phyloP scores from a whole-genome alignment of 2,113 vertebrate species.

The Rhabdomys dilectus region DNA sequence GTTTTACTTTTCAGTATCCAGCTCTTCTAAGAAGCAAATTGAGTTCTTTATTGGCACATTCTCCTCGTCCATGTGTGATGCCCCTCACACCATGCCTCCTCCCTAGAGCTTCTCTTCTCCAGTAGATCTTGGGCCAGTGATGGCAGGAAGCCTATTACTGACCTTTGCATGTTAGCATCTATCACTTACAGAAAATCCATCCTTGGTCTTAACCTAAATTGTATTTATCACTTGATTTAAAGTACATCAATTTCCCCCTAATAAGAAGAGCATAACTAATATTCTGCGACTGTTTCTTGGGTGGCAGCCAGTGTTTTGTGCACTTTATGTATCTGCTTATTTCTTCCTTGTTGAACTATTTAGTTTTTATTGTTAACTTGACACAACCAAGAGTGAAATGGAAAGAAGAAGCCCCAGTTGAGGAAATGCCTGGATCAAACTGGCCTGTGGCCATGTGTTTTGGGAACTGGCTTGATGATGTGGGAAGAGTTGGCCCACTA shows the following conservation, averaged over 20 bases:
- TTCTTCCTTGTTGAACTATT: not conserved
- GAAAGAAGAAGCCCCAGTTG: not conserved
- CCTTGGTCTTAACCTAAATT: not conserved
- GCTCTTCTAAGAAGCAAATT: not conserved
- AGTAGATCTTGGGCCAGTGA: not conserved
- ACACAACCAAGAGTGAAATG: not conserved
- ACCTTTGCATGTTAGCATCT: not conserved
- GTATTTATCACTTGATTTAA: not conserved
- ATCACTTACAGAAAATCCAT: not conserved
- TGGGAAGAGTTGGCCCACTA: not conserved
- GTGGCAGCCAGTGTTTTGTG: not conserved
- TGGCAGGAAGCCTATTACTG: not conserved
- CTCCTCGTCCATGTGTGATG: not conserved
- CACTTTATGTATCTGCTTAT: not conserved
- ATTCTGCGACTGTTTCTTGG: constrained; percentile 1
- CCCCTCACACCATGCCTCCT: not conserved
- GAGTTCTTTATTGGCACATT: not conserved
- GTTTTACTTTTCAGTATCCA: not conserved
- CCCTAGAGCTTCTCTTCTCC: not conserved
- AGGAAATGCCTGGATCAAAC: not conserved
- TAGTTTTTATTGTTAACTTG: not conserved
- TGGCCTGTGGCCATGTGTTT: not conserved
- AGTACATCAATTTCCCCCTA: not conserved
- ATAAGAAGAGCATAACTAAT: not conserved
- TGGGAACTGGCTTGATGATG: not conserved